Base-by-base conservation (phyloP, 2,888 invertebrate genomes). In the Ophonus ardosiacus region DNA sequence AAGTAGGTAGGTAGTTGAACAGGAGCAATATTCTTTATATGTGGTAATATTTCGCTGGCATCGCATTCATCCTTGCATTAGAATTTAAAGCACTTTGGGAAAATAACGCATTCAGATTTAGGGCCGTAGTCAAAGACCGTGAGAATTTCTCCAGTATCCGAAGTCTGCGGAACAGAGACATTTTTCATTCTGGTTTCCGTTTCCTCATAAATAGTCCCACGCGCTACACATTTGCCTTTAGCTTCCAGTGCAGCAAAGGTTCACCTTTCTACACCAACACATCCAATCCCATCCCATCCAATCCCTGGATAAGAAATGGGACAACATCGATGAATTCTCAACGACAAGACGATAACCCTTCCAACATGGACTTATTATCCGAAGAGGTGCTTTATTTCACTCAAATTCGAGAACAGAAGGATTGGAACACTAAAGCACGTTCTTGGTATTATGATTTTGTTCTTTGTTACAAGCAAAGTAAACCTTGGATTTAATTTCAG, bases 121-220 rank as follows among this genome's bases (percentile, higher is more conserved):
- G 38, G 68, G 68, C 68, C 43, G 43, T 18, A 74, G 43, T 74
- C 71, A 80, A 80, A 80, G 38, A 63, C 43, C 80, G 63, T 80
- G 80, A 63, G 80, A 80, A 80, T 63, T 63, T 43, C 43, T 74
- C n/a, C 71, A 74, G 31, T 31, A 40, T 0, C 31, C 17, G 71
- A 43, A 31, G 31, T 31, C 5, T 1, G 31, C 61, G 61, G 80
- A 80, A 80, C 43, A 43, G 38, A 43, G 61, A 80, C 63, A 80
- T 80, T 80, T 80, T 80, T 80, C 80, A 80, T 80, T 17, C 63
- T 63, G 63, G 80, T 57, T 80, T 80, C 80, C 80, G 80, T 43
- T 80, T 80, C 80, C 80, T 80, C 80, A 80, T 80, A 63, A 61
- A 80, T 43, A 80, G 38, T 80, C 40, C 80, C 61, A 63, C 63